A percentile compares a stretch with the other conserved stretches of the same genome.
Conservation (phyloP, 2,888 invertebrate species). For the Mactromeris polynyma region DNA sequence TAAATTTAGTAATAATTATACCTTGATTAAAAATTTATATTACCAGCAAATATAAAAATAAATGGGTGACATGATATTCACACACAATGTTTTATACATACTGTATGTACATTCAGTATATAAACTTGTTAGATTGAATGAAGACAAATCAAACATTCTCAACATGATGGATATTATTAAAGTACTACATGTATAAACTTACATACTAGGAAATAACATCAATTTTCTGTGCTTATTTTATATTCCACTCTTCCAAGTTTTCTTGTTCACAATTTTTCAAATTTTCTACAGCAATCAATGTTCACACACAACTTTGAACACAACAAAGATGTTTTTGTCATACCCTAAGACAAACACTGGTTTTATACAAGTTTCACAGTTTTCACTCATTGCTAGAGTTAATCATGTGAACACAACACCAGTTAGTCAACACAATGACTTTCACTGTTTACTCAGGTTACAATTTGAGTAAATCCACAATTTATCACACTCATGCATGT, state of each 20-base stretch:
- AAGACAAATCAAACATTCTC: no score
- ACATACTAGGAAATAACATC: not conserved
- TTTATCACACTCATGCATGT: slow-evolving; percentile 7
- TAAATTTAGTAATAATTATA: no score
- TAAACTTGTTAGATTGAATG: no score
- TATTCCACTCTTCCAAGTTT: not conserved
- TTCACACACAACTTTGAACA: not conserved
- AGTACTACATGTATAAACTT: not conserved
- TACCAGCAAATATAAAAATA: no score
- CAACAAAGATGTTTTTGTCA: not conserved
- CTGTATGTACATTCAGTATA: no score
- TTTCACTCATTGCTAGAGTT: slow-evolving; percentile 8
- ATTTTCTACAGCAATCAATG: not conserved
- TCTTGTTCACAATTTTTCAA: not conserved
- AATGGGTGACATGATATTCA: no score
- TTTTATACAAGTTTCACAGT: not conserved
- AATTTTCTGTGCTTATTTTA: not conserved
- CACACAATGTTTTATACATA: no score
- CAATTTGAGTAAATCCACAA: not conserved
- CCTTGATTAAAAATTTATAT: no score
- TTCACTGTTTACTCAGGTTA: slow-evolving; percentile 5
- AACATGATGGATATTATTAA: no score
- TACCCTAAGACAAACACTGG: not conserved
- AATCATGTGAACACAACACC: not conserved
- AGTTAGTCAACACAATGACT: not conserved